Evolutionary conservation across 35 echinoderm and acorn worm genomes (phyloP).

Genomic region (Strongylocentrotus purpuratus): DNA sequence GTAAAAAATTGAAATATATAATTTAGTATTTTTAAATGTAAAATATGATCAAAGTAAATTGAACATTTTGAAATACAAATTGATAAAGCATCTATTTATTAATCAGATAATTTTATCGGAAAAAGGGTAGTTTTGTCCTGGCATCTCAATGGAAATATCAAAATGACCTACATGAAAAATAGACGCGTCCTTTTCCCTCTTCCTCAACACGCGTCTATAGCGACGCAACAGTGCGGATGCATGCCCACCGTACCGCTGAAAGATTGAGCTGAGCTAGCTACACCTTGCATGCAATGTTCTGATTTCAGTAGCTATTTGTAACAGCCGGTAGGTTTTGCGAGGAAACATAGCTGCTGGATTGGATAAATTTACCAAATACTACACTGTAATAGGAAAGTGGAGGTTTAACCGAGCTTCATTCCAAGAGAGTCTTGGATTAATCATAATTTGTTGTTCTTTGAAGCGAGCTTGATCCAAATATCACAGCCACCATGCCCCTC

Average conservation of each 20-base stretch:
- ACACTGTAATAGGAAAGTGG: background rate
- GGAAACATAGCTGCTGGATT: background rate
- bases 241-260: background rate
- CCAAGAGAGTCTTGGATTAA: background rate
- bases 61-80: no score
- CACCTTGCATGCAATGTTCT: background rate
- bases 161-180: background rate
- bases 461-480: background rate
- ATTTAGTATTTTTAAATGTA: background rate
- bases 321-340: background rate
- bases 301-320: background rate
- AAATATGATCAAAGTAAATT: no score
- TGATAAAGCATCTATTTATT: background rate
- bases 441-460: background rate
- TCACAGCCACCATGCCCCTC: background rate
- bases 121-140: background rate
- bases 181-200: background rate
- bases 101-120: background rate
- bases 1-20: background rate
- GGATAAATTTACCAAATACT: background rate
- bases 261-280: background rate
- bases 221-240: background rate
- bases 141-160: background rate
- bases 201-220: background rate
- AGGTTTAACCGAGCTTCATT: background rate